These are phyloP conservation scores for Heliconius charithonia DNA, from an alignment of 2,888 invertebrate genomes.

Conservation along the genomic window DNA sequence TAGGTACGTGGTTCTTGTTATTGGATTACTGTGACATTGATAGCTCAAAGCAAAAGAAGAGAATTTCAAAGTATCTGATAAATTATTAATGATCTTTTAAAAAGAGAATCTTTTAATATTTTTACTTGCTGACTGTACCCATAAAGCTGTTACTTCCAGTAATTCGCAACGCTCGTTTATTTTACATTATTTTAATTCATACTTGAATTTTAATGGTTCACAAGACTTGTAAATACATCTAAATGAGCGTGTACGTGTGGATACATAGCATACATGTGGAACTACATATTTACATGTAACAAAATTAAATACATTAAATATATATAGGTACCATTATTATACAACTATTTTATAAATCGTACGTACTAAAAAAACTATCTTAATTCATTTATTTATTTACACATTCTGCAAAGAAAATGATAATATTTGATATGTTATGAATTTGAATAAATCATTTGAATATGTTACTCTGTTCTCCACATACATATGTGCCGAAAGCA, in stretches of 20 bases:
- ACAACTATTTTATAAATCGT: too few species aligned
- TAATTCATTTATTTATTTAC: too few species aligned
- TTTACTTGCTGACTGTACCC: slow-evolving; percentile 16
- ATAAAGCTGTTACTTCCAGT: slow-evolving; percentile 17
- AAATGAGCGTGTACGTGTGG: background rate
- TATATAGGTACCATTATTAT: too few species aligned
- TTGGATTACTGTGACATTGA: too few species aligned
- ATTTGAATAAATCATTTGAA: too few species aligned
- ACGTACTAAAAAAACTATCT: too few species aligned
- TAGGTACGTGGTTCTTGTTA: background rate
- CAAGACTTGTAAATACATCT: slow-evolving; percentile 10
- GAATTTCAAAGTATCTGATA: too few species aligned
- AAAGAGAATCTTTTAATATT: background rate
- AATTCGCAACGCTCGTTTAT: slow-evolving; percentile 14
- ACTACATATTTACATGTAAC: background rate
- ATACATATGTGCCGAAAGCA: too few species aligned
- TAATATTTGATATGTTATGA: too few species aligned
- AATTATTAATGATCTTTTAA: background rate
- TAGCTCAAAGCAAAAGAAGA: background rate
- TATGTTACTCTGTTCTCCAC: too few species aligned
- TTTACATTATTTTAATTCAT: slow-evolving; percentile 25
- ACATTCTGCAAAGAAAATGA: too few species aligned
- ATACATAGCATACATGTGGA: background rate
- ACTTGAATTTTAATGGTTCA: slow-evolving; percentile 7
- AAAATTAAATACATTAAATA: too few species aligned